Conservation (phyloP, 2,113 vertebrate species). For the Elephas maximus region DNA sequence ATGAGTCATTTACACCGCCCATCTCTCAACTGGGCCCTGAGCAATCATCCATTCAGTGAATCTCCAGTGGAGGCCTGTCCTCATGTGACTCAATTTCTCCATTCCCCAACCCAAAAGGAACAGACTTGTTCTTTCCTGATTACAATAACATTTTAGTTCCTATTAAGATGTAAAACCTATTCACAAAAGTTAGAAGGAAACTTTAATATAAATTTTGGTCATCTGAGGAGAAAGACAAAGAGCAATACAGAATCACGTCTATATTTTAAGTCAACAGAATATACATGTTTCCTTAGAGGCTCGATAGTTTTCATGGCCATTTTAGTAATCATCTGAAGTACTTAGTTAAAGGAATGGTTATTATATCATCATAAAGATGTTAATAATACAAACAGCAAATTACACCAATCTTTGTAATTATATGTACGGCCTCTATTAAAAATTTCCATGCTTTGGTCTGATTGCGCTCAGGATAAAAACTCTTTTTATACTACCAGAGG, state of each 20-base stretch:
- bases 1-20: background rate
- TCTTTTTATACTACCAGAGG: background rate
- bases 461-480: slow-evolving; percentile 59
- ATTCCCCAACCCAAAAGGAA: background rate
- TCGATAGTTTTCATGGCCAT: slow-evolving; percentile 34
- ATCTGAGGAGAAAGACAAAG: slow-evolving; percentile 41
- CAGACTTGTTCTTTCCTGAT: background rate
- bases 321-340: slow-evolving; percentile 67
- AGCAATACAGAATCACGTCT: slow-evolving; percentile 1
- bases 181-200: background rate
- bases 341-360: slow-evolving; percentile 71
- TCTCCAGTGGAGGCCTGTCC: background rate
- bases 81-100: background rate
- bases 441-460: slow-evolving; percentile 65
- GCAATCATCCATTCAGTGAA: background rate
- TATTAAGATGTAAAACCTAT: background rate
- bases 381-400: slow-evolving; percentile 80
- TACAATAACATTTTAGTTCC: background rate
- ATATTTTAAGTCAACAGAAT: background rate
- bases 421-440: slow-evolving; percentile 65
- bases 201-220: background rate
- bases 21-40: background rate
- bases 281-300: background rate
- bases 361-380: slow-evolving; percentile 75
- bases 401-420: slow-evolving; percentile 69